Base-by-base conservation (phyloP, 1,140 invertebrate genomes). In the Pararge aegeria region DNA sequence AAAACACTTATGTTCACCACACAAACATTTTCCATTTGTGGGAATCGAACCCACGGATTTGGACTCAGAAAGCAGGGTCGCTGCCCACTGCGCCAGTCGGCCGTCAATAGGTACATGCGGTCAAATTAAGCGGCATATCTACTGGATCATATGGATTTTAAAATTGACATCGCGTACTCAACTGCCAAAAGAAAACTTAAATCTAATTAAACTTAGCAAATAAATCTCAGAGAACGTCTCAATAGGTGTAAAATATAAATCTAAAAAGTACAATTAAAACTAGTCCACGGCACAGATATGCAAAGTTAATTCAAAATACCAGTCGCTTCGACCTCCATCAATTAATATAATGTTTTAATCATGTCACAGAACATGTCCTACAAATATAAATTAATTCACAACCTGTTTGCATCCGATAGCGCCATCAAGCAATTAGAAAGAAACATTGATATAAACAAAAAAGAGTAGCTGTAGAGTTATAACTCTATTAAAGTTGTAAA, bases 371-470 rank as follows among this genome's bases (percentile, higher is more conserved):
- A 49, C 42, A 54, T 24, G 20, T 61, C 40, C 27, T 16, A 54
- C 2, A 61, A 54, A 54, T 9, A 34, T 38, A 54, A 38, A 54
- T 54, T 54, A 34, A 38, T 48, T 58, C 21, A 18, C 40, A 60
- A 30, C 6, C 18, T 30, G 18, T 46, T 20, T n/a, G 5, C 0
- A 46, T 46, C 42, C 42, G 42, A 46, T 46, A 46, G 6, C 42
- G 7, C 42, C 42, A 46, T 46, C 16, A 20, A 20, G 42, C 18
- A 46, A 46, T 46, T 15, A 20, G 19, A 20, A 12, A 18, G 10
- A 46, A 6, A 21, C 12, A 34, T 34, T 34, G 30, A 34, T 34
- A 34, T 52, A 19, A 34, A 52, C 29, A 52, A n/a, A 37, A 37
- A 52, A 18, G 37, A 52, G 13, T n/a, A n/a, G 21, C 49, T 16